These are phyloP conservation scores for Tragelaphus oryx DNA, from an alignment of 2,797 vertebrate species.

Conservation along the genomic window DNA sequence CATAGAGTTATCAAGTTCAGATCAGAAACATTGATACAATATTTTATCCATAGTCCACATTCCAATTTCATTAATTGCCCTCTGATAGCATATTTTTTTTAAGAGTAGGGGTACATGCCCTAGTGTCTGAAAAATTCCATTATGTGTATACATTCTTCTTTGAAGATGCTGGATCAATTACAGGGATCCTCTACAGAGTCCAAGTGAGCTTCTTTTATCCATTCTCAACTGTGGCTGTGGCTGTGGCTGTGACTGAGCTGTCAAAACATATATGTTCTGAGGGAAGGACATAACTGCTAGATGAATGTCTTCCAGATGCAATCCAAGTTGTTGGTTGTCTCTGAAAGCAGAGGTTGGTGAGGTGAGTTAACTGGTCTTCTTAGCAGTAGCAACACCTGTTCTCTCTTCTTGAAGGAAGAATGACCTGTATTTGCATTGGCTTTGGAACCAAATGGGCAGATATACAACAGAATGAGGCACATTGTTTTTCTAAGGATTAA, in stretches of 20 bases:
- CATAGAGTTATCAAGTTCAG: not conserved
- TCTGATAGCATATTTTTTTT: not conserved
- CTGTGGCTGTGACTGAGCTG: not conserved
- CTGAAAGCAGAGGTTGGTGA: not conserved
- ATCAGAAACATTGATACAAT: not conserved
- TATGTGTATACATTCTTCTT: not conserved
- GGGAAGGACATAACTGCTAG: not conserved
- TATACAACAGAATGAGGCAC: not conserved
- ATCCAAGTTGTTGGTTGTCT: not conserved
- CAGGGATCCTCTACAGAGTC: not conserved
- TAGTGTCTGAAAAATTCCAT: not conserved
- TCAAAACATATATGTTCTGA: not conserved
- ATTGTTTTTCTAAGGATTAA: slow-evolving; percentile 27
- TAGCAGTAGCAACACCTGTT: not conserved
- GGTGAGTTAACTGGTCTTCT: not conserved
- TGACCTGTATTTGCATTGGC: not conserved
- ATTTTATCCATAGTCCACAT: not conserved
- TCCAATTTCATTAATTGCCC: not conserved
- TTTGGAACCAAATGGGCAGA: not conserved
- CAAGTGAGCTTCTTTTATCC: not conserved
- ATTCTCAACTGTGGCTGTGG: not conserved
- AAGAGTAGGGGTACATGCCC: not conserved
- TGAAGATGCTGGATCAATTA: not conserved
- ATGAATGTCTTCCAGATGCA: not conserved
- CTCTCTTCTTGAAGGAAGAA: not conserved